Evolutionary conservation across 1,140 invertebrate genomes (phyloP).

Genomic region (Phortica variegata): DNA sequence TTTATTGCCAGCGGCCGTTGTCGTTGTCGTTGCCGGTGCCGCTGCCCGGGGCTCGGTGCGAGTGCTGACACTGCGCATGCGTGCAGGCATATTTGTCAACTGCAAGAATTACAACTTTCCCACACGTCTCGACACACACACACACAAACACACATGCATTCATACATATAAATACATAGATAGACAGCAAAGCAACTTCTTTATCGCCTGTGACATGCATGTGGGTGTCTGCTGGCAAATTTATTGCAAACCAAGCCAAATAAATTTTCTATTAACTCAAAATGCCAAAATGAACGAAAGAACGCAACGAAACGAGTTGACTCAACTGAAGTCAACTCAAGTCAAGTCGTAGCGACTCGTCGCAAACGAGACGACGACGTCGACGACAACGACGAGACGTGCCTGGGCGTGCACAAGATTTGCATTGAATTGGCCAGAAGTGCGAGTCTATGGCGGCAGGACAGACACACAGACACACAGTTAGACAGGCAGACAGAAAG

Average conservation of each 20-base stretch:
- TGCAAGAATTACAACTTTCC: conserved; percentile 49
- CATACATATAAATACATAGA: not conserved
- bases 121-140: conserved; percentile 16
- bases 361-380: no score
- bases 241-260: conserved; percentile 44
- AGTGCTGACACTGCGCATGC: no score
- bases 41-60: no score
- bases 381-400: conserved; percentile 11
- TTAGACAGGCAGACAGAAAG: not conserved
- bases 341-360: no score
- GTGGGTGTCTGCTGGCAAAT: conserved; percentile 36
- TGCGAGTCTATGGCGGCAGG: conserved; percentile 3
- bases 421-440: conserved; percentile 36
- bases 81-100: conserved; percentile 39
- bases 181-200: not conserved
- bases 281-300: conserved; percentile 6
- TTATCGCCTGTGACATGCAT: conserved; percentile 5
- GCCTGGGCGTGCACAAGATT: conserved; percentile 24
- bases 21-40: no score
- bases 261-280: conserved; percentile 51
- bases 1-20: no score
- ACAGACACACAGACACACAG: not conserved
- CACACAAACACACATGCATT: not conserved
- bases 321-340: no score
- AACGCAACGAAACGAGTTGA: no score